Conservation (phyloP, 2,797 vertebrate species). For the Euthynnus affinis region DNA sequence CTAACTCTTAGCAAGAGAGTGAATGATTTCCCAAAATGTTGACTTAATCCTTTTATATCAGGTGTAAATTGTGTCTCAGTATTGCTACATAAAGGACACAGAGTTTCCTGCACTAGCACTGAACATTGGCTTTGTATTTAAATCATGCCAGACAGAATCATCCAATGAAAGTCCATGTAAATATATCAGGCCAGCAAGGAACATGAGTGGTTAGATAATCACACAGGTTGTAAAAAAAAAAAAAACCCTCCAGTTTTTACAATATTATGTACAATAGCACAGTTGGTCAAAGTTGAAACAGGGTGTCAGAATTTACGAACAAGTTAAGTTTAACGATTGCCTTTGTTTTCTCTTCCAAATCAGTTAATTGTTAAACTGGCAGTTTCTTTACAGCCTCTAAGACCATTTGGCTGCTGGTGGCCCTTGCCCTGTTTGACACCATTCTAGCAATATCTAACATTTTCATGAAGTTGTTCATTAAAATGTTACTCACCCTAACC, state of each 20-base stretch:
- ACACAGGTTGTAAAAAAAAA: too few species aligned
- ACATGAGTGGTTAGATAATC: too few species aligned
- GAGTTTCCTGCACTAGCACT: background rate
- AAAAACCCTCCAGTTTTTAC: too few species aligned
- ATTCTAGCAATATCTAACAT: background rate
- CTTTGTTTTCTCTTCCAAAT: too few species aligned
- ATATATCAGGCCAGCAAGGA: too few species aligned
- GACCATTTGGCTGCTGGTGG: background rate
- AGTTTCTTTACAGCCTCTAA: background rate
- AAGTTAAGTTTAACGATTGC: background rate
- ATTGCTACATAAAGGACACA: background rate
- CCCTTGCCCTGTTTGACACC: background rate
- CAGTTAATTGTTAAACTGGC: background rate
- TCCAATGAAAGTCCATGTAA: background rate
- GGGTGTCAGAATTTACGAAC: background rate
- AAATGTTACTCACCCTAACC: background rate
- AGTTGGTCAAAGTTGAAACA: background rate
- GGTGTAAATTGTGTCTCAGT: background rate
- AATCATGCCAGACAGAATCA: background rate
- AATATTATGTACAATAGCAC: too few species aligned
- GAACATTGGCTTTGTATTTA: too few species aligned
- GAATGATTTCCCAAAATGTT: too few species aligned
- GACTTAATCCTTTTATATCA: too few species aligned
- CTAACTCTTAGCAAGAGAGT: too few species aligned
- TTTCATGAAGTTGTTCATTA: background rate